Evolutionary conservation across 2,888 invertebrate species (phyloP), one percentile per base, ranked within the genome.

Genomic region (Papilio gigon): DNA sequence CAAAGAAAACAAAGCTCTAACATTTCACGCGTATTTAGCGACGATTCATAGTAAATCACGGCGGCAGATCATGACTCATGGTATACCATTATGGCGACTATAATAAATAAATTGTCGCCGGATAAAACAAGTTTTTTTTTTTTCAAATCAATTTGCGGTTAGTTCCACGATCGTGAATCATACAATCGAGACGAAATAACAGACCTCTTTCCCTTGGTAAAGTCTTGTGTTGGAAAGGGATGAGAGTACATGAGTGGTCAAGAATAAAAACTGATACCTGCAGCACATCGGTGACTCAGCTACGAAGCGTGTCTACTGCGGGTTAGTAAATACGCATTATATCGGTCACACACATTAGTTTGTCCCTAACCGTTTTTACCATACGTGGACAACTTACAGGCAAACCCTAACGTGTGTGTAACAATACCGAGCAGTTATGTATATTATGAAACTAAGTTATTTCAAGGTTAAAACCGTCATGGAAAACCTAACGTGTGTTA

Each of bases 141-240:
- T 76, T n/a, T n/a, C 77, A 76, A 75, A 75, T 77, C 77, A 78
- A 80, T 84, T 83, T 83, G 86, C 82, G 85, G 85, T 86, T 83
- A 79, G 78, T 75, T 78, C 77, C 75, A 74, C 71, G 68, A 71
- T 76, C 79, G 80, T 88, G 88, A 88, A 76, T 88, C 88, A 88
- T 71, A 73, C 67, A 70, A 76, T 73, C 71, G 68, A 65, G 71
- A 70, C 72, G 74, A 76, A 75, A 77, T 72, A 70, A 75, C 70
- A 72, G 70, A 71, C 68, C 65, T 62, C 73, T 74, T 73, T 76
- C 78, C 72, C 72, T 73, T 67, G 64, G 65, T 67, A 58, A 60
- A 47, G 50, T 70, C 62, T 61, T 61, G 74, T 68, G 76, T 73
- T 64, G 70, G 74, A 80, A 74, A 74, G 78, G 75, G 80, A 80